Evolutionary conservation across 2,113 vertebrate species (phyloP).

Genomic region (Regulus satrapa): DNA sequence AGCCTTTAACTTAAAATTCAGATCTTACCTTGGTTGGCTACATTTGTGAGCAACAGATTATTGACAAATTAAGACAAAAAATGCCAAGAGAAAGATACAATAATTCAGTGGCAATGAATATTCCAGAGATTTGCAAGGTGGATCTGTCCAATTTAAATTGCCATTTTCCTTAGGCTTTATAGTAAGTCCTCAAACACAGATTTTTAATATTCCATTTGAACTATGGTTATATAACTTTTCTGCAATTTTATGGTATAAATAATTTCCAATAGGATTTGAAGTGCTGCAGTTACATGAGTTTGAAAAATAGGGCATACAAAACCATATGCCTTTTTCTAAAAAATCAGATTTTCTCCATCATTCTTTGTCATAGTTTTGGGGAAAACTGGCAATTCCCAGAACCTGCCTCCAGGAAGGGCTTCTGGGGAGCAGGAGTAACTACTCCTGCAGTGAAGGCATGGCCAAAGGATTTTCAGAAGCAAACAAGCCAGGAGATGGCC

Average conservation of each 20-base stretch:
- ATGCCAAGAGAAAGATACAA: background rate
- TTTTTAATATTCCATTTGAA: background rate
- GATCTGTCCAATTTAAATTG: background rate
- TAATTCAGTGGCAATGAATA: constrained; percentile 1
- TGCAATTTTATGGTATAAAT: background rate
- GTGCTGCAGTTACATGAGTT: background rate
- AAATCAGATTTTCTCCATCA: background rate
- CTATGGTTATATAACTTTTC: background rate
- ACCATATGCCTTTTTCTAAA: background rate
- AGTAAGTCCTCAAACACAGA: background rate
- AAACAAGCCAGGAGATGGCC: background rate
- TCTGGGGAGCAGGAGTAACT: background rate
- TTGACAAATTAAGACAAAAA: background rate
- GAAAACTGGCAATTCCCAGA: background rate
- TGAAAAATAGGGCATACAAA: background rate
- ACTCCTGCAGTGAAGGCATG: background rate
- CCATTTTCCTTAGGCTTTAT: background rate
- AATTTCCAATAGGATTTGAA: background rate
- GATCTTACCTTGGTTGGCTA: background rate
- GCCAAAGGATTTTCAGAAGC: background rate
- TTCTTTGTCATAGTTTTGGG: background rate
- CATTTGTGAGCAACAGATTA: constrained; percentile 4
- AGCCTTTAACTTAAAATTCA: background rate
- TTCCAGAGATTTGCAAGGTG: constrained; percentile 31
- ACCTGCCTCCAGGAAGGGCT: background rate